Percentiles rank a stretch among this genome's conserved stretches.
Conservation (phyloP, 37 sponge, comb jelly and placozoan species). For the Eunapius fragilis region DNA sequence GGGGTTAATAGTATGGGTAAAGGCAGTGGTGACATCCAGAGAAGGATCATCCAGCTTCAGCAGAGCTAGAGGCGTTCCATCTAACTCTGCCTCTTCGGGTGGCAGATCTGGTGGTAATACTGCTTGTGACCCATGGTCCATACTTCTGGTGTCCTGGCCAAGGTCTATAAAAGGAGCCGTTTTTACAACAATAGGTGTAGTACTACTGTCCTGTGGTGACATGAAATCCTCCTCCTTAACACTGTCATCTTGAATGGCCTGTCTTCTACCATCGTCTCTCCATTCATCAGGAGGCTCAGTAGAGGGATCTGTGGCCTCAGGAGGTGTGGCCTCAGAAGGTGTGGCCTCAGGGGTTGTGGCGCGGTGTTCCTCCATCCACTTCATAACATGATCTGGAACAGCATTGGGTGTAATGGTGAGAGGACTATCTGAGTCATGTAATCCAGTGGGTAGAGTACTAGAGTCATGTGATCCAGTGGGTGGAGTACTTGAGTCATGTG, state of each 20-base stretch:
- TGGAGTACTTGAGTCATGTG: not conserved
- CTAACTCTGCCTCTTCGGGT: not conserved
- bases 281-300: not conserved
- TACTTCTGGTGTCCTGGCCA: not conserved
- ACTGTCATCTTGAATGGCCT: not conserved
- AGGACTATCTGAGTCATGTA: not conserved
- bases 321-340: not conserved
- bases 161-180: not conserved
- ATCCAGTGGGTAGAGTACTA: not conserved
- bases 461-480: not conserved
- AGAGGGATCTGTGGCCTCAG: not conserved
- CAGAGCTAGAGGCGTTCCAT: not conserved
- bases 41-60: not conserved
- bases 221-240: not conserved
- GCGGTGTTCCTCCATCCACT: slow-evolving; percentile 1
- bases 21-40: too few relatives aligned
- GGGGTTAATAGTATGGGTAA: too few relatives aligned
- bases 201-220: not conserved
- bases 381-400: slow-evolving; percentile 3
- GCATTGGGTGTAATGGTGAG: not conserved
- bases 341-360: not conserved
- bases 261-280: not conserved
- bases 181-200: not conserved
- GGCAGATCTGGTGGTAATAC: not conserved
- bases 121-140: not conserved